These are phyloP conservation scores for Diadophis punctatus DNA, from an alignment of 2,113 vertebrate genomes.

Conservation along the genomic window DNA sequence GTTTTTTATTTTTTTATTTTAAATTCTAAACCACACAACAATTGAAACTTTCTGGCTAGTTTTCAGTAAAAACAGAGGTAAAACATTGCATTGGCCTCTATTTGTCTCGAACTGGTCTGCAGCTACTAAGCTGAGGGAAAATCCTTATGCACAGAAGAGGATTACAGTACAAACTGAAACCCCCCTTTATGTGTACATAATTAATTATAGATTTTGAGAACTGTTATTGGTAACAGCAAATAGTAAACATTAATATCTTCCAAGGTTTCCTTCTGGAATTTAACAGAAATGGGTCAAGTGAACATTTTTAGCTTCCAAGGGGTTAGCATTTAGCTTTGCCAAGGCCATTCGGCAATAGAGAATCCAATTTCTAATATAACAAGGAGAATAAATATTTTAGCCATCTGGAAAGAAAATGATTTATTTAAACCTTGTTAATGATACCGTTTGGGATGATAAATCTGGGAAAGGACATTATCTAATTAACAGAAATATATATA, in stretches of 20 bases:
- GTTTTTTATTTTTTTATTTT: background rate
- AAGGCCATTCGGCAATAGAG: background rate
- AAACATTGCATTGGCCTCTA: background rate
- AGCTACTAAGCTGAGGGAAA: background rate
- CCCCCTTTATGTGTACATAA: background rate
- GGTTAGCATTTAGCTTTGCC: background rate
- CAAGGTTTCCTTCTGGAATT: background rate
- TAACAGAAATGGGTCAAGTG: background rate
- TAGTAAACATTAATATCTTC: background rate
- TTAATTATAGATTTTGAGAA: background rate
- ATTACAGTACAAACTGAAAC: background rate
- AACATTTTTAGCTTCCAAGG: background rate
- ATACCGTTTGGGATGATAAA: background rate
- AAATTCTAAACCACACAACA: background rate
- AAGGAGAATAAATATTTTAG: background rate
- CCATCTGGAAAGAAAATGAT: background rate
- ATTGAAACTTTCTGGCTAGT: background rate
- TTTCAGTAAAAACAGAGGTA: background rate
- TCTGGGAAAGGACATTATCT: background rate
- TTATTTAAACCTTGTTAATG: background rate
- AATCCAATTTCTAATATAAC: background rate
- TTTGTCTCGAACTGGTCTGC: background rate
- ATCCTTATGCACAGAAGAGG: background rate
- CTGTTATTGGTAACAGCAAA: background rate
- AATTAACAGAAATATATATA: background rate